Evolutionary conservation across 1,140 invertebrate species (phyloP).

Genomic region (Leptinotarsa lineolata): DNA sequence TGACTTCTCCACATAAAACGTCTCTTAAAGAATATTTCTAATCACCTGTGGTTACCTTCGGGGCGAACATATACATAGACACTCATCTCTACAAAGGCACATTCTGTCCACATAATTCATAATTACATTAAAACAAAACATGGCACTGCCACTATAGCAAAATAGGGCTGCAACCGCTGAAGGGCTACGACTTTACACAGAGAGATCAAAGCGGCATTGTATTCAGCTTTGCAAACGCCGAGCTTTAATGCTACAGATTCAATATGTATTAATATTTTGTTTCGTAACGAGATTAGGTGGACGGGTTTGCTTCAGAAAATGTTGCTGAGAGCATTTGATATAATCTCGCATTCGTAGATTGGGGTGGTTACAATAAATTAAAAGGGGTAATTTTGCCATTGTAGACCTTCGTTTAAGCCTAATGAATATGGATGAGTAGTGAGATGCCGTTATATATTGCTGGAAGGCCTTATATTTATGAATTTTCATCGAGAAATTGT

Average conservation of each 20-base stretch:
- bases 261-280: slow-evolving; percentile 26
- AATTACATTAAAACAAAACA: background rate
- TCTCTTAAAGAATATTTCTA: too few species aligned
- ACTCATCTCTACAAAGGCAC: background rate
- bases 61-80: too few species aligned
- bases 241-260: slow-evolving; percentile 20
- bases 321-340: slow-evolving; percentile 1
- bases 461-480: background rate
- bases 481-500: slow-evolving; percentile 1
- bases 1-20: too few species aligned
- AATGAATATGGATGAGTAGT: slow-evolving; percentile 17
- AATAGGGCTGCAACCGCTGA: background rate
- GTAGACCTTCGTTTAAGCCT: background rate
- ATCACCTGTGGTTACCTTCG: too few species aligned
- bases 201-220: slow-evolving; percentile 25
- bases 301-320: slow-evolving; percentile 6
- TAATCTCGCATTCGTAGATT: slow-evolving; percentile 4
- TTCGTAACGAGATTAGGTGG: slow-evolving; percentile 13
- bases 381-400: background rate
- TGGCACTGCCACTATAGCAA: background rate
- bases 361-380: slow-evolving; percentile 10
- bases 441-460: background rate
- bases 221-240: background rate
- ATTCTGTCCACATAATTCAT: background rate
- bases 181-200: slow-evolving; percentile 15